These are phyloP conservation scores for Egretta garzetta DNA, from an alignment of 2,113 vertebrate genomes.

Conservation along the genomic window DNA sequence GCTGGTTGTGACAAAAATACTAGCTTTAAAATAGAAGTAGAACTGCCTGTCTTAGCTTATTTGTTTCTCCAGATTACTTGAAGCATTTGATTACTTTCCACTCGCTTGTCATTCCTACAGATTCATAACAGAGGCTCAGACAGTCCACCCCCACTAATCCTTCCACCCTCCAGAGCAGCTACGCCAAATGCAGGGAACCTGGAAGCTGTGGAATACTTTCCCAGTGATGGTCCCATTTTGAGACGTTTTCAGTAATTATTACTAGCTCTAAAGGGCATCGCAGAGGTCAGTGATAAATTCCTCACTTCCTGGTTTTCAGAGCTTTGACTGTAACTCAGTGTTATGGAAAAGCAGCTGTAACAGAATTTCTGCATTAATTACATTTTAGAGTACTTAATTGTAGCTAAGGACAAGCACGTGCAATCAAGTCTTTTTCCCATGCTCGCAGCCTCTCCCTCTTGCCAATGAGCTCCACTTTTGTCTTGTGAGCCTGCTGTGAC, in stretches of 20 bases:
- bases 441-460: background rate
- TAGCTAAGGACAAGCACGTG: background rate
- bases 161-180: background rate
- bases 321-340: background rate
- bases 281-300: background rate
- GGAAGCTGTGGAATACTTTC: background rate
- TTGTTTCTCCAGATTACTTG: background rate
- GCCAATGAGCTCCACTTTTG: background rate
- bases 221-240: background rate
- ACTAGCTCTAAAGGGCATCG: background rate
- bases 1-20: background rate
- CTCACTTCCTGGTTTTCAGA: background rate
- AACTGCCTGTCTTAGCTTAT: background rate
- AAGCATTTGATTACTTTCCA: background rate
- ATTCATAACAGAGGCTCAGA: background rate
- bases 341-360: background rate
- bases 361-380: constrained; percentile 1
- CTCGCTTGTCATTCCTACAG: background rate
- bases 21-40: background rate
- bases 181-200: background rate
- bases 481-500: background rate
- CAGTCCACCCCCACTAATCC: background rate
- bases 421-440: background rate
- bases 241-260: background rate
- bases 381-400: background rate